These are phyloP conservation scores for Ondatra zibethicus DNA, from an alignment of 2,113 vertebrate genomes.

Conservation along the genomic window DNA sequence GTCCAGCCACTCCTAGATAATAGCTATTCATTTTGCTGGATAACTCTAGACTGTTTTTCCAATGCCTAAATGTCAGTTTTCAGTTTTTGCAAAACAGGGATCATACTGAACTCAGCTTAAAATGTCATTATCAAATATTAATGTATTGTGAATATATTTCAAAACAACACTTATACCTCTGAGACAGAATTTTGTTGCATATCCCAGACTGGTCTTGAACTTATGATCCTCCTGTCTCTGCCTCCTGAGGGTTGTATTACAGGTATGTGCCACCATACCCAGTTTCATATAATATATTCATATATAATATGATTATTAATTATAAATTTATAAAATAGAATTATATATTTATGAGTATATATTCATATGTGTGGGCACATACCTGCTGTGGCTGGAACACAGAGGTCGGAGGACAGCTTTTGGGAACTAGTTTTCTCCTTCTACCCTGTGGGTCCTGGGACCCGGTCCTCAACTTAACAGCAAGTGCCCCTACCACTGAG, in stretches of 20 bases:
- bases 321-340: background rate
- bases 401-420: no score
- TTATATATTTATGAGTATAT: background rate
- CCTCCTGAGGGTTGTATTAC: background rate
- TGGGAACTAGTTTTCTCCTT: background rate
- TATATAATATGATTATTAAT: background rate
- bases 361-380: background rate
- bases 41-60: slow-evolving; percentile 37
- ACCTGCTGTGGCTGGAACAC: no score
- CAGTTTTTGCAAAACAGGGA: background rate
- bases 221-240: background rate
- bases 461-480: background rate
- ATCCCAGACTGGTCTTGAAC: background rate
- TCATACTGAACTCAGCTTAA: background rate
- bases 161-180: background rate
- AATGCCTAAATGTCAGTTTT: background rate
- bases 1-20: background rate
- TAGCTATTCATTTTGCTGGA: background rate
- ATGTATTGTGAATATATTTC: background rate
- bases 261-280: no score
- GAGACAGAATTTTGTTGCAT: background rate
- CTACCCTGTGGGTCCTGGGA: background rate
- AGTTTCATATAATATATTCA: background rate
- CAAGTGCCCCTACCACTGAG: background rate
- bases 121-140: slow-evolving; percentile 18